Base-by-base conservation (phyloP, 2,797 vertebrate genomes). In the Chelon labrosus region DNA sequence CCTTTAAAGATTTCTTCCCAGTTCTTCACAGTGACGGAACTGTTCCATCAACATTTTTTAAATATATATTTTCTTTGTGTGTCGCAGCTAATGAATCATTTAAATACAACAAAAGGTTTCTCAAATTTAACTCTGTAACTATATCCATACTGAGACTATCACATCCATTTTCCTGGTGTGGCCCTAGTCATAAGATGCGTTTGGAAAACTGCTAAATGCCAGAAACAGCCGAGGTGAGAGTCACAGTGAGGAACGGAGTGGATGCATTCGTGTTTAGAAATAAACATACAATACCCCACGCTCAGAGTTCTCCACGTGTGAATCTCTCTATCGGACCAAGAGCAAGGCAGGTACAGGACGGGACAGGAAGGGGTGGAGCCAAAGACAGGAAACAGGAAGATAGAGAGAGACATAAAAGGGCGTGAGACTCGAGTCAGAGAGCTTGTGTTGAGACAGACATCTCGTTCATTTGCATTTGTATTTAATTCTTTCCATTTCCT, bases 241-340 rank as follows among this genome's bases (percentile, higher is more conserved):
- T 83, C 63, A 71, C 46, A 67, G 70, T 82, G 77, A 82, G 79
- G 60, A 61, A 46, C 38, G 35, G 55, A 61, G 79, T 62, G 80
- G 81, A 93, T 92, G 90, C n/a, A 77, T 79, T 93, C 87, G 90
- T 90, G 91, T 90, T 91, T 91, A 93, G 85, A 93, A 94, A 78
- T 89, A 93, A 94, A 93, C 81, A 95, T 95, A 95, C 94, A 88
- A 94, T 95, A 95, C 94, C 94, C 94, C 94, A 95, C 93, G 89
- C 93, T 95, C 89, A 95, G 92, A 93, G 94, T 94, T 95, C 94
- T 95, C 94, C 94, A 95, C 59, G 94, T 93, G 93, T 95, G 94
- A 89, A 95, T 95, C 93, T 95, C 94, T 94, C 94, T 95, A 95
- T 93, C 82, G 90, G 92, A 90, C 91, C 85, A 91, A 88, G 85